Evolutionary conservation across 2,888 invertebrate genomes (phyloP).

Genomic region (Thymelicus acteon): DNA sequence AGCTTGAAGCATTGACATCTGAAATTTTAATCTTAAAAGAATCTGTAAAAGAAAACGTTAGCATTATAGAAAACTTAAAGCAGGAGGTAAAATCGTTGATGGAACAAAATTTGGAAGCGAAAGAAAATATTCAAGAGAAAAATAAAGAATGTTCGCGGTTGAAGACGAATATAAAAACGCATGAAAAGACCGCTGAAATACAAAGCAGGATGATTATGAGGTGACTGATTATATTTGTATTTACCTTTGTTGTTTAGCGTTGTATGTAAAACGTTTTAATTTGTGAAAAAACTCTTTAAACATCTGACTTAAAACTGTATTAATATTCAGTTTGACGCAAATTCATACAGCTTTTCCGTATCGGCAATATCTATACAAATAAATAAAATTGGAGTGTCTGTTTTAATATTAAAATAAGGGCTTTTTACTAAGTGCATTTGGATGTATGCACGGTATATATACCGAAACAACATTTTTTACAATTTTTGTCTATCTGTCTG

Average conservation of each 20-base stretch:
- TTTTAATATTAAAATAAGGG: too few relatives aligned
- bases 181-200: slow-evolving; percentile 73
- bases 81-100: slow-evolving; percentile 62
- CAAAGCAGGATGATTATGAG: slow-evolving; percentile 73
- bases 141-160: slow-evolving; percentile 59
- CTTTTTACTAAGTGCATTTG: too few relatives aligned
- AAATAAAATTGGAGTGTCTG: too few relatives aligned
- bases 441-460: too few relatives aligned
- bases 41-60: slow-evolving; percentile 61
- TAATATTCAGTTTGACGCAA: too few relatives aligned
- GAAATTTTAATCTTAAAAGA: slow-evolving; percentile 66
- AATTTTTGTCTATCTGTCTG: too few relatives aligned
- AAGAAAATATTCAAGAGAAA: slow-evolving; percentile 67
- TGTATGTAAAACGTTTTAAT: slow-evolving; percentile 12
- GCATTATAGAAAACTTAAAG: slow-evolving; percentile 63
- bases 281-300: too few relatives aligned
- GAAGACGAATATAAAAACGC: slow-evolving; percentile 72
- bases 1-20: slow-evolving; percentile 66
- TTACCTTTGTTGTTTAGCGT: too few relatives aligned
- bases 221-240: slow-evolving; percentile 49
- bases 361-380: too few relatives aligned
- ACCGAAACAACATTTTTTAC: too few relatives aligned
- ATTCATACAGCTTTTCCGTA: too few relatives aligned
- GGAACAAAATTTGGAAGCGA: slow-evolving; percentile 60
- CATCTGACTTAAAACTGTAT: too few relatives aligned